Evolutionary conservation across 2,113 vertebrate genomes (phyloP).

Genomic region (Proteles cristata): DNA sequence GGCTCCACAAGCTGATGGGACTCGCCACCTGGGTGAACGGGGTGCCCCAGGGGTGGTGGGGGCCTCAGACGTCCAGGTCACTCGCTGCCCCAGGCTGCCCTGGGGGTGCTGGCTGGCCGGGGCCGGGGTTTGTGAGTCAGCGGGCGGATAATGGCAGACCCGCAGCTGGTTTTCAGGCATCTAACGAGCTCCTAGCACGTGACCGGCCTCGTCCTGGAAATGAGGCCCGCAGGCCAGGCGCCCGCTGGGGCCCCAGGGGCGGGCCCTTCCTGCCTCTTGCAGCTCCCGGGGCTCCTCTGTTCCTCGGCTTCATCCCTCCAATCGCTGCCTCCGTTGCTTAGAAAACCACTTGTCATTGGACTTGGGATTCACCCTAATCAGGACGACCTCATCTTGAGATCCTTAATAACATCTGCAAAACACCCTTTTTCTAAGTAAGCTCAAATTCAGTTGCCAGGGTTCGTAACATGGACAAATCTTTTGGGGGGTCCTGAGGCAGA

Average conservation of each 20-base stretch:
- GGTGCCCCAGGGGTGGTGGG: neutral
- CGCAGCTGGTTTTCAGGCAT: neutral
- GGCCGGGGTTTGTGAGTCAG: neutral
- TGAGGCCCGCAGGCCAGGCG: rapidly evolving
- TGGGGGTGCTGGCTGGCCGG: neutral
- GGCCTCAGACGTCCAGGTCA: too few relatives aligned
- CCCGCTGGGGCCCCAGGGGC: neutral
- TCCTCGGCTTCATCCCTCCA: neutral
- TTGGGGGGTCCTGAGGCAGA: neutral
- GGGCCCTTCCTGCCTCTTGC: neutral
- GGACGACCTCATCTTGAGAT: too few relatives aligned
- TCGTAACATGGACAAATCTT: rapidly evolving
- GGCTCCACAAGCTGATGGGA: too few relatives aligned
- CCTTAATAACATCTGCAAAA: neutral
- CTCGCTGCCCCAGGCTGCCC: neutral
- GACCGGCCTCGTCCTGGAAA: neutral
- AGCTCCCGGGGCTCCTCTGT: too few relatives aligned
- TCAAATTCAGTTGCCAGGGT: neutral
- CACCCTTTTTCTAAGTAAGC: neutral
- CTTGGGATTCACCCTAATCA: neutral
- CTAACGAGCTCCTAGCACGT: too few relatives aligned
- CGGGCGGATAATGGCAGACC: neutral
- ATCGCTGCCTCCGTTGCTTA: neutral
- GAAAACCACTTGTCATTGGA: neutral
- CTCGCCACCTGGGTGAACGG: neutral